These are phyloP conservation scores for Tigriopus californicus DNA, from an alignment of 2,888 invertebrate genomes.

Conservation along the genomic window DNA sequence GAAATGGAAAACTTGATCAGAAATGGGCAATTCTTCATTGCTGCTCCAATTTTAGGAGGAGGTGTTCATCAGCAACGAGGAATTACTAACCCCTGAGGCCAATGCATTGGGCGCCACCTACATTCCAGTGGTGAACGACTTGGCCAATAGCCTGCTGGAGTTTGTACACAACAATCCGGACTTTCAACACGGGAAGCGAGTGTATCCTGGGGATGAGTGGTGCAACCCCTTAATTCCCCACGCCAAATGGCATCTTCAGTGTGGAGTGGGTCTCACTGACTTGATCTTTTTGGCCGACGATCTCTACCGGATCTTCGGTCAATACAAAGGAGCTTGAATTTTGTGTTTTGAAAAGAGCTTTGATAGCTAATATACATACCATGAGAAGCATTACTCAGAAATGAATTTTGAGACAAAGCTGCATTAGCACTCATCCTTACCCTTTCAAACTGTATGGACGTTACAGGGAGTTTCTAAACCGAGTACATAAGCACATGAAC, in stretches of 20 bases:
- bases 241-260: slow-evolving; percentile 13
- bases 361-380: no score
- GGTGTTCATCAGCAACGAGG: not conserved
- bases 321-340: no score
- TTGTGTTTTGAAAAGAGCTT: no score
- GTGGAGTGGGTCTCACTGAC: slow-evolving; percentile 2
- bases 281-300: slow-evolving; percentile 10
- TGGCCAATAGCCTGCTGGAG: not conserved
- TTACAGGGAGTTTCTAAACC: no score
- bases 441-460: no score
- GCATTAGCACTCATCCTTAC: no score
- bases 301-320: not conserved
- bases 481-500: no score
- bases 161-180: slow-evolving; percentile 4
- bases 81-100: not conserved
- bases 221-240: slow-evolving; percentile 9
- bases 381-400: no score
- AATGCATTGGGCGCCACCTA: slow-evolving; percentile 1
- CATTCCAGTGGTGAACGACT: slow-evolving; percentile 5
- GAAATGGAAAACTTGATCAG: no score
- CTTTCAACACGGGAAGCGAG: slow-evolving; percentile 4
- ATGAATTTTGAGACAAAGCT: no score
- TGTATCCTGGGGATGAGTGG: slow-evolving; percentile 14
- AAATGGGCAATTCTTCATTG: no score
- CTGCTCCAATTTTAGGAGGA: slow-evolving; percentile 12